Percentiles rank a stretch among this genome's conserved stretches.
Conservation (phyloP, 2,888 invertebrate species). For the Lithophane leautieri region DNA sequence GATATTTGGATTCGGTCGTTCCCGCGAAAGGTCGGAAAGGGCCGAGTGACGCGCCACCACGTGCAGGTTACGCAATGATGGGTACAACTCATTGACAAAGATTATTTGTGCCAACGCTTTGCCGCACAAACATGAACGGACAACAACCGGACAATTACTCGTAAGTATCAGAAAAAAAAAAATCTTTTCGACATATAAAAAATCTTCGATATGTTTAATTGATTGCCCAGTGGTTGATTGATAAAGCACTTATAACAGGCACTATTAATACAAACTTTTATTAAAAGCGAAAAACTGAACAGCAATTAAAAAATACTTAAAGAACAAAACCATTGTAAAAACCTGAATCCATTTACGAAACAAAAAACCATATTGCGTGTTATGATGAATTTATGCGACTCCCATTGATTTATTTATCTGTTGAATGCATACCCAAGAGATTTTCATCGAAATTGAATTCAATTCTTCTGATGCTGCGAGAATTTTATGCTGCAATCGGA, state of each 20-base stretch:
- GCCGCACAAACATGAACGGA: constrained; percentile 68
- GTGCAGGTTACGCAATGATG: constrained; percentile 86
- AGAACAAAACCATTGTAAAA: background rate
- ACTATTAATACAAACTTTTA: background rate
- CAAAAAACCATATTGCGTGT: background rate
- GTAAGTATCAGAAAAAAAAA: constrained; percentile 9
- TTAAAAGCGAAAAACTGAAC: background rate
- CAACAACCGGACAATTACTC: constrained; percentile 21
- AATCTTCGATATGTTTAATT: constrained; percentile 8
- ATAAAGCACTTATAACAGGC: background rate
- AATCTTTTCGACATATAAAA: background rate
- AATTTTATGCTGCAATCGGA: constrained; percentile 21
- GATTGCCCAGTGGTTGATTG: background rate
- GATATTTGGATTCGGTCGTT: constrained; percentile 81
- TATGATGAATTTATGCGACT: constrained; percentile 11
- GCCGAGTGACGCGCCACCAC: constrained; percentile 80
- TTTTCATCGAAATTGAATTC: constrained; percentile 46
- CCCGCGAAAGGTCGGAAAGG: constrained; percentile 77
- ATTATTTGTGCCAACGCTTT: constrained; percentile 81
- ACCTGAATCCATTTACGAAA: background rate
- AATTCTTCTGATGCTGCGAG: constrained; percentile 21
- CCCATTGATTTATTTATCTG: constrained; percentile 46
- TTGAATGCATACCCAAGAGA: constrained; percentile 36
- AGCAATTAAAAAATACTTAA: background rate
- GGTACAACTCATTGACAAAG: constrained; percentile 88